Conservation (phyloP, 2,888 invertebrate species). For the Teleogryllus oceanicus region DNA sequence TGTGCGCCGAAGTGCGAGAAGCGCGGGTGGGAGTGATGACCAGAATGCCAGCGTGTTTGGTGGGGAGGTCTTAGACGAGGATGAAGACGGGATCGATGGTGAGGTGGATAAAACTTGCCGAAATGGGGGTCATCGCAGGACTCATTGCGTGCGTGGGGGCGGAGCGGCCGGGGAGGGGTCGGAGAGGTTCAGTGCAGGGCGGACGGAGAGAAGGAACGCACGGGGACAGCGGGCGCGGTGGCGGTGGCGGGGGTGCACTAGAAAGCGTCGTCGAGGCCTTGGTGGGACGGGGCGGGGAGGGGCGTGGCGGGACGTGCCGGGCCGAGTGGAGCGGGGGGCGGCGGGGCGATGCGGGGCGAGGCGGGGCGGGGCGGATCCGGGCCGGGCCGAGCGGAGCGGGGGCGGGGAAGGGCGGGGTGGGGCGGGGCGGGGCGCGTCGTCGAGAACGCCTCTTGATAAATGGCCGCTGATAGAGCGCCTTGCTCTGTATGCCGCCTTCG, state of each 20-base stretch:
- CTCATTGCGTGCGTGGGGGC: not conserved
- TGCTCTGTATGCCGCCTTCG: not conserved
- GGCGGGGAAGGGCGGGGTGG: not conserved
- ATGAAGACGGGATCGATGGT: too few relatives aligned
- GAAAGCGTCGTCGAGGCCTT: not conserved
- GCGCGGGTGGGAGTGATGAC: too few relatives aligned
- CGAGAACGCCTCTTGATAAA: slow-evolving; percentile 9
- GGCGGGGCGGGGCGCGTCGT: not conserved
- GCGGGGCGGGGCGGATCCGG: not conserved
- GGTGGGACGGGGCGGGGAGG: not conserved
- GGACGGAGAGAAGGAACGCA: not conserved
- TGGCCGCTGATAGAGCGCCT: not conserved
- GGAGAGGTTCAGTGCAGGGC: too few relatives aligned
- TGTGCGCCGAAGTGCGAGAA: too few relatives aligned
- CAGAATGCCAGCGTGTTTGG: too few relatives aligned
- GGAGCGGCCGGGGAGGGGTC: not conserved
- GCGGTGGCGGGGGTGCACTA: not conserved
- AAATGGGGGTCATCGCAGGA: not conserved
- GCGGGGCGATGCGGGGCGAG: not conserved
- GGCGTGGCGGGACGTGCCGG: not conserved
- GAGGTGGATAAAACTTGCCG: too few relatives aligned
- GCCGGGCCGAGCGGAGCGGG: not conserved
- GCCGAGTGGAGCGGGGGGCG: not conserved
- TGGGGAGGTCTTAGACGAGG: too few relatives aligned
- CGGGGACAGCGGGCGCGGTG: not conserved